These are phyloP conservation scores for Cephus runcator DNA, from an alignment of 2,888 invertebrate genomes.

Conservation along the genomic window DNA sequence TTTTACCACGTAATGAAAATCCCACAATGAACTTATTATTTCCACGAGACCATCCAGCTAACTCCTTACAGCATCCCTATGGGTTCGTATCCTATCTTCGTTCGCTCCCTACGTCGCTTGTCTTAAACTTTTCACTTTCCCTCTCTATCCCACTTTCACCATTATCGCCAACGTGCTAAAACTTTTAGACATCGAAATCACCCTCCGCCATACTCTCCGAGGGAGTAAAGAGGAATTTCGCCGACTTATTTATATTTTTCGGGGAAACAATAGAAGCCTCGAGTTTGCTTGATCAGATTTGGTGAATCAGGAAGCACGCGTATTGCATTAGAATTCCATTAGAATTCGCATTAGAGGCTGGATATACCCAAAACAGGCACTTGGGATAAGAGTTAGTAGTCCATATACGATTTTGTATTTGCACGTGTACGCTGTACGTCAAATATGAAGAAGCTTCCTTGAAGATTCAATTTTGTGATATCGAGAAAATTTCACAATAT, in stretches of 20 bases:
- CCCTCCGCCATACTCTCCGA: no score
- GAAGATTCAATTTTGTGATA: background rate
- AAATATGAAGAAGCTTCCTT: background rate
- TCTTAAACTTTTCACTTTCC: background rate
- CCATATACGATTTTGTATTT: background rate
- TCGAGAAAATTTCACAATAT: background rate
- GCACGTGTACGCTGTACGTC: background rate
- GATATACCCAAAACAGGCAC: background rate
- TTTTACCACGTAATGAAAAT: background rate
- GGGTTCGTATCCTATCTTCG: background rate
- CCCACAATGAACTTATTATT: background rate
- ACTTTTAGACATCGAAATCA: background rate
- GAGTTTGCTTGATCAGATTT: background rate
- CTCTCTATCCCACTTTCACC: background rate
- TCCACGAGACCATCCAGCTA: background rate
- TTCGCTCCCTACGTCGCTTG: background rate
- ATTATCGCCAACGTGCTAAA: background rate
- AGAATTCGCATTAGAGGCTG: background rate
- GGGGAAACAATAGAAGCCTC: background rate
- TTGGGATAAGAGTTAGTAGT: background rate
- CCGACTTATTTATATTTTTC: background rate
- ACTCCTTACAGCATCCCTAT: background rate
- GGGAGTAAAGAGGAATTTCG: background rate
- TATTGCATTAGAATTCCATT: background rate
- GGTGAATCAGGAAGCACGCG: background rate